These are phyloP conservation scores for Noturus placidus DNA, from an alignment of 2,113 vertebrate species.

Conservation along the genomic window DNA sequence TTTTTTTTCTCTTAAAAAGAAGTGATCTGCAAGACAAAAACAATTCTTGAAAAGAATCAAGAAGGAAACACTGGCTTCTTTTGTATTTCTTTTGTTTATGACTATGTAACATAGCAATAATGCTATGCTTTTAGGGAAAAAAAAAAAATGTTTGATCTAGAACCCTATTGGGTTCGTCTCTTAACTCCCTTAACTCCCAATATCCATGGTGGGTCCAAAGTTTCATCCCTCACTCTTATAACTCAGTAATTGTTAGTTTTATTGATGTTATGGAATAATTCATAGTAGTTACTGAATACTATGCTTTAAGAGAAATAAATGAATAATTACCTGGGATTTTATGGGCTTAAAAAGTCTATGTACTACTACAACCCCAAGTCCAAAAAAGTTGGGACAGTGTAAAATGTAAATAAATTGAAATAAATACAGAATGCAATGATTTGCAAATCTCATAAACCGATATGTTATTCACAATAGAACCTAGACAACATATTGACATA, in stretches of 20 bases:
- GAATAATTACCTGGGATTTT: background rate
- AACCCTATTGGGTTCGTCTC: background rate
- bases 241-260: background rate
- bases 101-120: background rate
- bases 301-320: background rate
- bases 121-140: background rate
- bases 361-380: background rate
- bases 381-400: no score
- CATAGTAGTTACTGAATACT: background rate
- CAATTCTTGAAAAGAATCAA: conserved; percentile 8
- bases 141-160: background rate
- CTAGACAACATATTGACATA: no score
- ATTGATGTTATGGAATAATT: background rate
- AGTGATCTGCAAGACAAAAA: background rate
- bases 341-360: background rate
- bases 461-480: no score
- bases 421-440: no score
- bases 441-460: no score
- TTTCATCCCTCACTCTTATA: background rate
- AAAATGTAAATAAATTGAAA: no score
- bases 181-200: background rate
- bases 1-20: background rate
- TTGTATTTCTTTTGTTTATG: background rate
- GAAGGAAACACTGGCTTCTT: background rate
- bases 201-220: background rate